Base-by-base conservation (phyloP, 2,113 vertebrate genomes). In the Cathartes aura region DNA sequence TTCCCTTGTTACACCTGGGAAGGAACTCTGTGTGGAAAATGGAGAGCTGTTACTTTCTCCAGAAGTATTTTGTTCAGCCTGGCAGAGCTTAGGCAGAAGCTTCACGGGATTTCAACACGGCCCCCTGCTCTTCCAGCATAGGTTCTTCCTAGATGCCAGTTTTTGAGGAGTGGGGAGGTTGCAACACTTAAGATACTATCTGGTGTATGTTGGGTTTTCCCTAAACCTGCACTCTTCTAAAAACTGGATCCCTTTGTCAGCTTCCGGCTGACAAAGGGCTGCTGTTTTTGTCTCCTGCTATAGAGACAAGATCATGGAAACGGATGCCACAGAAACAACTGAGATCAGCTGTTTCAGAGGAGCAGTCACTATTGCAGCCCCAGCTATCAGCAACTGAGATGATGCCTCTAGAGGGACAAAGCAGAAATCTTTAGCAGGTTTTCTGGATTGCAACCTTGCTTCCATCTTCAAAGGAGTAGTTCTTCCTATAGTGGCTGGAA, bases 161-260 rank as follows among this genome's bases (percentile, higher is more conserved):
- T 42, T 88, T 30, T 24, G 43, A 34, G 62, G 27, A 15, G 4
- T 42, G 73, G 32, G 87, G 66, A 70, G 23, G 15, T 8, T 38
- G 40, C 60, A 86, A 40, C 21, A 29, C 48, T 48, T 72, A 5
- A 40, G 74, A 42, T 42, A 9, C 9, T 50, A 3, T 19, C 26
- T 92, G 81, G 4, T 53, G 32, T 89, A 40, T 84, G 67, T 27
- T 91, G 87, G 45, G 15, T 34, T 88, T 68, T 64, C 88, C 67
- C 48, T 93, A 66, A 94, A 87, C 24, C 34, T 95, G 11, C 73
- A 1, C 12, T 24, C 29, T 92, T 94, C 95, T 96, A 79, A 97
- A 87, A 94, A 23, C 75, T 20, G 66, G 11, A n/a, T 95, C 93
- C 93, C 94, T 96, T 96, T 96, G 95, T 53, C 91, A 96, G 96